Evolutionary conservation across 2,888 invertebrate species (phyloP).

Genomic region (Agapostemon virescens): DNA sequence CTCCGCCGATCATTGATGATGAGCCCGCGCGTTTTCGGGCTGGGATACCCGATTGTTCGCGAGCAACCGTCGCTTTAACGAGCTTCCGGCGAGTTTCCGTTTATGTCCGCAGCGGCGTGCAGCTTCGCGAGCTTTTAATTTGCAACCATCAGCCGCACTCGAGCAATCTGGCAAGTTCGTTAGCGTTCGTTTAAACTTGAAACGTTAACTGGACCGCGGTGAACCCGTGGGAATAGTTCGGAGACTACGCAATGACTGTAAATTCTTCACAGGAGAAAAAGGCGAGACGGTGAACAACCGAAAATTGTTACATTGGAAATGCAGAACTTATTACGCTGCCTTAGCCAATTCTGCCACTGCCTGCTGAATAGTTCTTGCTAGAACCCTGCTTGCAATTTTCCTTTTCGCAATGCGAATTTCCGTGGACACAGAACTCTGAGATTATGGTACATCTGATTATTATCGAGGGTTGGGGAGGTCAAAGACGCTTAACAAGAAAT

Average conservation of each 20-base stretch:
- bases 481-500: too few relatives aligned
- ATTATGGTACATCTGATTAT: too few relatives aligned
- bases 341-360: background rate
- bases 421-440: too few relatives aligned
- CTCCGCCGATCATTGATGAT: background rate
- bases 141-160: slow-evolving; percentile 56
- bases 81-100: slow-evolving; percentile 28
- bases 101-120: slow-evolving; percentile 22
- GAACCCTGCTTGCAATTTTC: background rate
- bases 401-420: background rate
- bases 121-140: slow-evolving; percentile 53
- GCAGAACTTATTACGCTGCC: background rate
- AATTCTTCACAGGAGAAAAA: background rate
- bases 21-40: background rate
- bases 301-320: slow-evolving; percentile 1
- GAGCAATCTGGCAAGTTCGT: slow-evolving; percentile 51
- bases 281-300: background rate
- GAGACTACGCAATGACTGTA: background rate
- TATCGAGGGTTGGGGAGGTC: too few relatives aligned
- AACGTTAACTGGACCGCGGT: slow-evolving; percentile 4
- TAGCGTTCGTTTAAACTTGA: slow-evolving; percentile 54
- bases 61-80: slow-evolving; percentile 31
- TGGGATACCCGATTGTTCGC: slow-evolving; percentile 23
- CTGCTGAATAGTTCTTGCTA: background rate
- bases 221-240: slow-evolving; percentile 29